These are phyloP conservation scores for Amblyteles armatorius DNA, from an alignment of 2,888 invertebrate species.

Conservation along the genomic window DNA sequence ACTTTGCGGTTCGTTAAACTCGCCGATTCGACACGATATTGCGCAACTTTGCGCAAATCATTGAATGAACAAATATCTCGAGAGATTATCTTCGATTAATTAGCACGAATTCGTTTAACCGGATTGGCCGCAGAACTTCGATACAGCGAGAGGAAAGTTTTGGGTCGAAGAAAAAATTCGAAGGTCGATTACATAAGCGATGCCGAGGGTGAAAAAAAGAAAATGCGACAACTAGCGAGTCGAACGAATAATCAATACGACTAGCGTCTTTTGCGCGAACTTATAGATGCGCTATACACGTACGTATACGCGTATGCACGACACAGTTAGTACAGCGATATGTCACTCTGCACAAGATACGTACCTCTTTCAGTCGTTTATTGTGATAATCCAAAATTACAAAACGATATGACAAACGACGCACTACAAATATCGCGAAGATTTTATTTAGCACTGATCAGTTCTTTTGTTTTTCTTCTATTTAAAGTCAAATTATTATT, in stretches of 20 bases:
- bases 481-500: not conserved
- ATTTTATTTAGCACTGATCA: constrained; percentile 52
- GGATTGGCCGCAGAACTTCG: not conserved
- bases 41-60: constrained; percentile 51
- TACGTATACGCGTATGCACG: not conserved
- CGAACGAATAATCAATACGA: constrained; percentile 13
- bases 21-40: constrained; percentile 13
- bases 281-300: not conserved
- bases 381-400: constrained; percentile 61
- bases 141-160: not conserved
- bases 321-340: not conserved
- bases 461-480: not conserved
- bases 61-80: not conserved
- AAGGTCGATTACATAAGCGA: constrained; percentile 5
- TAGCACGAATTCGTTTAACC: not conserved
- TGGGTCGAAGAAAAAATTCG: not conserved
- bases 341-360: not conserved
- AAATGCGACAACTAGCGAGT: constrained; percentile 8
- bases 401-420: constrained; percentile 27
- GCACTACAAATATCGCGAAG: constrained; percentile 38
- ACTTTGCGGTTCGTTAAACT: not conserved
- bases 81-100: not conserved
- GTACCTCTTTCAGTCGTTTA: constrained; percentile 38
- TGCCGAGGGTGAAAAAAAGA: not conserved
- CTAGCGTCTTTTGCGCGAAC: constrained; percentile 7